Evolutionary conservation across 2,888 invertebrate species (phyloP), one percentile per base, ranked within the genome.

Genomic region (Brachyptera putata): DNA sequence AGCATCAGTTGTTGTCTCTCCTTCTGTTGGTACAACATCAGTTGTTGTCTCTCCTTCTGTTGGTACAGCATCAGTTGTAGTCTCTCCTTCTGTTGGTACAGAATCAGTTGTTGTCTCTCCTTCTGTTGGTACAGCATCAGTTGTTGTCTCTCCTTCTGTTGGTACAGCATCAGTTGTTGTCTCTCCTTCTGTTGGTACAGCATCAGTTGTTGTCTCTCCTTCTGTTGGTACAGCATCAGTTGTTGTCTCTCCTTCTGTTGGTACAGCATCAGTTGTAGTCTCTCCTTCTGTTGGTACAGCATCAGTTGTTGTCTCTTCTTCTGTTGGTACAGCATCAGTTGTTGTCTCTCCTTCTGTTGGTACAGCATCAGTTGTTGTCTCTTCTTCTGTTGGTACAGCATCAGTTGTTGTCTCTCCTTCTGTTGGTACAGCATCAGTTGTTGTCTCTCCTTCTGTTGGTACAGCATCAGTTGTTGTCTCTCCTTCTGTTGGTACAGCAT

Each of bases 231-330:
- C 5, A 30, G 30, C 7, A 7, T 30, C 11, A 30, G 30, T 30
- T 5, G 30, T 30, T 7, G 30, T 30, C 11, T 5, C 7, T 30
- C 7, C 7, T 39, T 7, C 9, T 39, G 39, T 4, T 22, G 22
- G 3, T 7, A 11, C 16, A 1, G 41, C 14, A 3, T 13, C 3
- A 14, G 37, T 3, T 14, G 43, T 4, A 24, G 46, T n/a, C n/a
- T n/a, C 9, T 4, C 22, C 24, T 4, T 9, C 24, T 22, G 21
- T 25, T 26, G 67, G 67, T 5, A 53, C 60, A 30, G 61, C 65
- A 34, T 63, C 58, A 62, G 61, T 62, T 1, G 67, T 66, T 67
- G 67, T 65, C 39, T 67, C 67, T 49, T 67, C 67, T 9, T 65
- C 63, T 36, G 62, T 60, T 2, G 66, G 64, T n/a, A 61, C 62